Evolutionary conservation across 1,140 invertebrate genomes (phyloP).

Genomic region (Atta colombica): DNA sequence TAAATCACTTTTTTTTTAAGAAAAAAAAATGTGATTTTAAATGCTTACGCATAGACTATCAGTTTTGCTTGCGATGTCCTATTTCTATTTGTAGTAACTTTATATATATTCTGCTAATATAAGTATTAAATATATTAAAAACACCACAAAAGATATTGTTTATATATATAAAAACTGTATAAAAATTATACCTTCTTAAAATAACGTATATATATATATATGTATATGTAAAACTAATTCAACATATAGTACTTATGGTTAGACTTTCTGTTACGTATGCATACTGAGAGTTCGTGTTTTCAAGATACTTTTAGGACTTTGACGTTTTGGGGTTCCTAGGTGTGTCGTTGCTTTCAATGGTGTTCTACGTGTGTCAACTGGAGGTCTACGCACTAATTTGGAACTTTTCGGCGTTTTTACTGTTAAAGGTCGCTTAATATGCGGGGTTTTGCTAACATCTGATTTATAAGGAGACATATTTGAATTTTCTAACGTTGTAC

Average conservation of each 20-base stretch:
- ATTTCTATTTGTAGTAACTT: conserved; percentile 11
- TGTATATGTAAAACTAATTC: conserved; percentile 20
- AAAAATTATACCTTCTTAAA: conserved; percentile 54
- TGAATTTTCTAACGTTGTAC: conserved; percentile 57
- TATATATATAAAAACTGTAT: conserved; percentile 36
- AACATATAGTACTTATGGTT: conserved; percentile 17
- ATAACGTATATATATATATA: neutral
- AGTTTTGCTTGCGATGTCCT: conserved; percentile 5
- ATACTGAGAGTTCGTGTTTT: conserved; percentile 72
- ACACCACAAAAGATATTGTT: conserved; percentile 44
- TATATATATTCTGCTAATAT: conserved; percentile 19
- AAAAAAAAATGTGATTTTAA: neutral
- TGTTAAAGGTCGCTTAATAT: conserved; percentile 84
- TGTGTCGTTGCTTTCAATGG: conserved; percentile 83
- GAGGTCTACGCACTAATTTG: conserved; percentile 78
- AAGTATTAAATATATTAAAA: conserved; percentile 19
- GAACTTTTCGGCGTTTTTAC: conserved; percentile 83
- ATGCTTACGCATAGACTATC: conserved; percentile 15
- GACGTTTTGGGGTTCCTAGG: conserved; percentile 81
- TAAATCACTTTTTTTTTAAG: neutral
- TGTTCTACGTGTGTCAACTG: conserved; percentile 80
- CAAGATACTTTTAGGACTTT: conserved; percentile 80
- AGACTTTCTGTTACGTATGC: conserved; percentile 49
- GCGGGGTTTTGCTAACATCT: conserved; percentile 81
- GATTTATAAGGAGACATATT: conserved; percentile 73